Evolutionary conservation across 2,888 invertebrate genomes (phyloP), one percentile per base, ranked within the genome.

Genomic region (Drosophila neutralis): DNA sequence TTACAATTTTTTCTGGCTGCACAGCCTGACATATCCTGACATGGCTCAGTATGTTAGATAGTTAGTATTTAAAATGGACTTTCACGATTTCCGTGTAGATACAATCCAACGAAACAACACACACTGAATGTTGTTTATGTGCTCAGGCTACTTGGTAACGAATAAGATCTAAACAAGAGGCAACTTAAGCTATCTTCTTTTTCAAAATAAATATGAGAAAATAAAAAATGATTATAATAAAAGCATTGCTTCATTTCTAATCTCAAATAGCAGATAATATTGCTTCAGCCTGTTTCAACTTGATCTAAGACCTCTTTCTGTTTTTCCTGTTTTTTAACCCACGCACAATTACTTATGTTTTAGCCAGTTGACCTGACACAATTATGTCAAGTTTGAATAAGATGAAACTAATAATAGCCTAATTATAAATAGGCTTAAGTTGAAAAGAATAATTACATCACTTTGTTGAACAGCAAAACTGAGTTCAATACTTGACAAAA

Each of bases 51-150:
- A 31, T 67, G 63, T 70, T 42, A 24, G 53, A 42, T 52, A 38
- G 64, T 71, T 79, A 62, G 27, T 29, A 57, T 78, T 69, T 60
- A 68, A 56, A 52, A 52, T 80, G 59, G 61, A 87, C 89, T 87
- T 87, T 89, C 87, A 84, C 85, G 79, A 78, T 69, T 75, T 79
- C 66, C 76, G 57, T 54, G 53, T 63, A 51, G 51, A 62, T 63
- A 18, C 35, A n/a, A 38, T 35, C 15, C 35, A 49, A 36, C 27
- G 21, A 45, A 52, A 31, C 11, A 11, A 21, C 35, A 57, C 4
- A 36, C 15, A 36, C 36, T 36, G 31, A 56, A 61, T 69, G 10
- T 21, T 4, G 27, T 29, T 2, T 4, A 11, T 24, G 24, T 59
- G 7, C 24, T 24, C 15, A 2, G 40, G 7, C 10, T 31, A 7